Conservation (phyloP, 1,140 invertebrate species). For the Formica exsecta region DNA sequence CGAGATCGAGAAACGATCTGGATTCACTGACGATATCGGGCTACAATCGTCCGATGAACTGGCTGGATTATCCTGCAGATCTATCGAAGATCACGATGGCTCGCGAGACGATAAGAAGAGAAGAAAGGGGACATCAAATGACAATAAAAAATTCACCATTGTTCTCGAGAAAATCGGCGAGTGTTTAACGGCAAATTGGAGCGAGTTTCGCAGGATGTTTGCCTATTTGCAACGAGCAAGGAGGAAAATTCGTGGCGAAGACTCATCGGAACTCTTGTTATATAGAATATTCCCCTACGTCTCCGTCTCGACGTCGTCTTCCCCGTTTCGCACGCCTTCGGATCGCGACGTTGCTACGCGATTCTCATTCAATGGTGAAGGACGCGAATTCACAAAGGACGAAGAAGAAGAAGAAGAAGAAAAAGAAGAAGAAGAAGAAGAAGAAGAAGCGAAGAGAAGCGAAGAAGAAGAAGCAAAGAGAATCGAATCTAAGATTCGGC, state of each 20-base stretch:
- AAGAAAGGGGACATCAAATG: background rate
- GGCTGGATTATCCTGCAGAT: background rate
- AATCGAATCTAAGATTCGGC: background rate
- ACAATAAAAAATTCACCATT: background rate
- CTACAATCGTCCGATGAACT: background rate
- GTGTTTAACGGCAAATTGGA: conserved; percentile 25
- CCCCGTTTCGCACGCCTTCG: background rate
- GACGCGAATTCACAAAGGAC: too few relatives aligned
- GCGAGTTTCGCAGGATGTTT: conserved; percentile 37
- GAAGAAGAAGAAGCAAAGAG: background rate
- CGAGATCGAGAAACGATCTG: background rate
- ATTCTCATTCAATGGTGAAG: background rate
- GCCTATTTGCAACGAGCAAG: background rate
- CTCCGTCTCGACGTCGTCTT: background rate
- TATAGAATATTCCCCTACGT: background rate
- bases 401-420: background rate
- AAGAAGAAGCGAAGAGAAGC: background rate
- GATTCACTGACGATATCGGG: too few relatives aligned
- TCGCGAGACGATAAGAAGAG: background rate
- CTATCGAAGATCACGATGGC: background rate
- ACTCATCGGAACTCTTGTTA: background rate
- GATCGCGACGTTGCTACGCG: background rate
- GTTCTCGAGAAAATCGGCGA: conserved; percentile 22
- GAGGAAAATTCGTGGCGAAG: background rate
- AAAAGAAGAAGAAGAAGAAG: background rate